Percentiles rank a stretch among this genome's conserved stretches.
Evolutionary conservation across 1,140 invertebrate species (phyloP).

Genomic region (Drosophila pseudoobscura): DNA sequence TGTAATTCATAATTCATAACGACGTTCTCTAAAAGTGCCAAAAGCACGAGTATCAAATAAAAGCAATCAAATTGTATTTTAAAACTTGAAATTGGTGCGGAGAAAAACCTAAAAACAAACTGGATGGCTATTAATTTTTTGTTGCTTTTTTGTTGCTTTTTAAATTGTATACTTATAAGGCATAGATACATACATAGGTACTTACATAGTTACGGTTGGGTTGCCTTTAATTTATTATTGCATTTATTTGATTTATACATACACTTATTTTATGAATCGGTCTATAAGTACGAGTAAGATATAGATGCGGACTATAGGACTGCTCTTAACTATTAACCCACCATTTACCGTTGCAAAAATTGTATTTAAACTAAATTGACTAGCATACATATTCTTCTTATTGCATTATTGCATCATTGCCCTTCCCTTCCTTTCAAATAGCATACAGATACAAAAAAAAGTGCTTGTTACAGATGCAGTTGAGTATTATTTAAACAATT

Average conservation of each 20-base stretch:
- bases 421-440: conserved; percentile 1
- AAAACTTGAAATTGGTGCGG: too few relatives aligned
- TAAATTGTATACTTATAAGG: too few relatives aligned
- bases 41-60: too few relatives aligned
- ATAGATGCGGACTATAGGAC: too few relatives aligned
- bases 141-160: too few relatives aligned
- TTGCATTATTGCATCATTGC: conserved; percentile 12
- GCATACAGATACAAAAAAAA: conserved; percentile 22
- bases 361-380: conserved; percentile 52
- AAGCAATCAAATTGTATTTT: too few relatives aligned
- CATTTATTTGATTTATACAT: conserved; percentile 46
- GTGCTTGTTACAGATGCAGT: conserved; percentile 1
- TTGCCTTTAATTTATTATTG: conserved; percentile 50
- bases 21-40: too few relatives aligned
- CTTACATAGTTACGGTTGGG: conserved; percentile 8
- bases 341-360: conserved; percentile 22
- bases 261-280: conserved; percentile 32
- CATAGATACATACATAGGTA: conserved; percentile 17
- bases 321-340: neutral
- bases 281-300: conserved; percentile 21
- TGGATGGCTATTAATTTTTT: too few relatives aligned
- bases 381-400: conserved; percentile 31
- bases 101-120: too few relatives aligned
- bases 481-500: conserved; percentile 36
- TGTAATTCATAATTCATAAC: too few relatives aligned